Evolutionary conservation across 2,113 vertebrate genomes (phyloP), one percentile per base, ranked within the genome.

Genomic region (Kryptolebias marmoratus): DNA sequence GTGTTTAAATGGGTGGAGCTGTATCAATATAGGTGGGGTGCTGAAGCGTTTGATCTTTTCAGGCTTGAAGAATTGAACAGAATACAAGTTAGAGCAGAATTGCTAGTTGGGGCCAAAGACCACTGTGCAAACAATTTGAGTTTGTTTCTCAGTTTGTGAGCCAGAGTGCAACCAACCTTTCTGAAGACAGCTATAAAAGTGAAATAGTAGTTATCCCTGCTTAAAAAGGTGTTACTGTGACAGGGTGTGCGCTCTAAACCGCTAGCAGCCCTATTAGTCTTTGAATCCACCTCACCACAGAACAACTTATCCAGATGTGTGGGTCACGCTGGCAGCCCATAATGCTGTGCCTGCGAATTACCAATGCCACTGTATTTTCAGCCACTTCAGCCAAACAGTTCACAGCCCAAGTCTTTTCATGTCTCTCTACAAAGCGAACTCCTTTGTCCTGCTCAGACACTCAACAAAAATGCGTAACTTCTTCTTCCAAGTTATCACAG

Each of bases 1-100:
- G 91, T 90, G 87, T 92, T 92, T 90, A 89, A 88, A 85, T 81
- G 84, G 91, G 89, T 77, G 88, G 87, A 69, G 84, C 53, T 85
- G 75, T 80, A 89, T 90, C 87, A 92, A 90, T 91, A 89, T 80
- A 68, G 89, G 91, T 81, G 90, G 79, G 80, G 84, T 68, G 85
- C 73, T 64, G 50, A 74, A 71, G 68, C 14, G 62, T 88, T 88
- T 90, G 86, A 91, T 91, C 85, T 85, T 78, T 82, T 78, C 83
- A 81, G 65, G 68, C 75, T 18, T 68, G 75, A 71, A 71, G 54
- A 81, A 83, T 79, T 75, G 61, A 55, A 64, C 15, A 18, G 75
- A 79, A 85, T 75, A 75, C 77, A 57, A 82, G 88, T 89, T 86
- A 30, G 76, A 82, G 82, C 87, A 87, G 75, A 85, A 89, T 71